Conservation (phyloP, 1,140 invertebrate species). For the Bombus confusus region DNA sequence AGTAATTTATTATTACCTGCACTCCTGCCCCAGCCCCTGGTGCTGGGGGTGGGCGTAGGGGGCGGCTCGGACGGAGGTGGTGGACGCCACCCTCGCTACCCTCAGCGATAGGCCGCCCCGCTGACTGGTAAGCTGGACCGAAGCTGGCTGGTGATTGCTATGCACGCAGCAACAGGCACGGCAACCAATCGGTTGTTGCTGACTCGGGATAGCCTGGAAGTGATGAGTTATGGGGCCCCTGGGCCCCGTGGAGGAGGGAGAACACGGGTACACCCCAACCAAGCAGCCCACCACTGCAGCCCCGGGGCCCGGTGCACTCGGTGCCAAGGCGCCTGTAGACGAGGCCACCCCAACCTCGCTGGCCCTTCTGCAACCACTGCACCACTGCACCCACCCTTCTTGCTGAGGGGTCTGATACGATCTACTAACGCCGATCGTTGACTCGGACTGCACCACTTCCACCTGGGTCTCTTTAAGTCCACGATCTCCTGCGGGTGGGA, state of each 20-base stretch:
- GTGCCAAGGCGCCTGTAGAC: constrained; percentile 79
- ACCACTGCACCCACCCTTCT: constrained; percentile 76
- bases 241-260: constrained; percentile 80
- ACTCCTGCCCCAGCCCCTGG: constrained; percentile 81
- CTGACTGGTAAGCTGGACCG: constrained; percentile 80
- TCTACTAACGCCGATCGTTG: constrained; percentile 63
- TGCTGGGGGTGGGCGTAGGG: constrained; percentile 82
- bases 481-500: constrained; percentile 73
- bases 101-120: constrained; percentile 81
- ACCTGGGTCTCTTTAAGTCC: constrained; percentile 68
- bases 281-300: constrained; percentile 83
- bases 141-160: constrained; percentile 72
- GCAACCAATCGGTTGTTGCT: constrained; percentile 69
- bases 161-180: constrained; percentile 78
- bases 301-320: constrained; percentile 78
- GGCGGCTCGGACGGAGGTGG: constrained; percentile 82
- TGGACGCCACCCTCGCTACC: constrained; percentile 83
- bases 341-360: constrained; percentile 80
- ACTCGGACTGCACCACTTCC: constrained; percentile 68
- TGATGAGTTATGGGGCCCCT: constrained; percentile 80
- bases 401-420: constrained; percentile 56
- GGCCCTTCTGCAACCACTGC: constrained; percentile 75
- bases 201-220: constrained; percentile 65
- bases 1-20: constrained; percentile 78
- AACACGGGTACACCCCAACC: constrained; percentile 83